Evolutionary conservation across 1,140 invertebrate genomes (phyloP).

Genomic region (Drosophila ironensis): DNA sequence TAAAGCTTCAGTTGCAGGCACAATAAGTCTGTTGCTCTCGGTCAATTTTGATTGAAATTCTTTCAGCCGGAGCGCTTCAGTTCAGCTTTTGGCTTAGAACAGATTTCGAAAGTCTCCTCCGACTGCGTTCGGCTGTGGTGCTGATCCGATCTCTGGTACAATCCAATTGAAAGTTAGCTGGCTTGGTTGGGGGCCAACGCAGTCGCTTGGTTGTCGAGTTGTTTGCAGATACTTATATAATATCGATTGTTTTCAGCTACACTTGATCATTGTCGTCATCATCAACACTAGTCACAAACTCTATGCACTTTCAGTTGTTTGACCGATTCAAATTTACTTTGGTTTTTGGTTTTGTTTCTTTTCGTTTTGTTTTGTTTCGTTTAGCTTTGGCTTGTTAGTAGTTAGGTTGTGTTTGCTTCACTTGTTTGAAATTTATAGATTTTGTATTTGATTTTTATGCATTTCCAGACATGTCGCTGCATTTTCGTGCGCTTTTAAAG

Average conservation of each 20-base stretch:
- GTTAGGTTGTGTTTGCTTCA: slow-evolving; percentile 79
- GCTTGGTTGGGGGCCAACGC: slow-evolving; percentile 43
- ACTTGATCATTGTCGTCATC: background rate
- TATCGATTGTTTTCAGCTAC: slow-evolving; percentile 35
- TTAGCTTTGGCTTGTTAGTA: slow-evolving; percentile 10
- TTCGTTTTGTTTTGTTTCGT: background rate
- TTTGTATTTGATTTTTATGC: slow-evolving; percentile 80
- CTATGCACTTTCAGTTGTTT: slow-evolving; percentile 33
- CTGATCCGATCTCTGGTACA: slow-evolving; percentile 44
- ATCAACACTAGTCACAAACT: too few species aligned
- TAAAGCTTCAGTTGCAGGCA: background rate
- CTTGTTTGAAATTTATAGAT: slow-evolving; percentile 72
- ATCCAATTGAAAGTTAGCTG: slow-evolving; percentile 40
- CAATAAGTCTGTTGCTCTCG: slow-evolving; percentile 5
- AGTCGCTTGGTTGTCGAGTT: slow-evolving; percentile 32
- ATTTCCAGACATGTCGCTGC: slow-evolving; percentile 78
- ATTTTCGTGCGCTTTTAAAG: slow-evolving; percentile 69
- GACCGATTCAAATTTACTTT: slow-evolving; percentile 6
- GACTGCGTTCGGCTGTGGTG: slow-evolving; percentile 44
- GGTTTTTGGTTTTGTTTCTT: background rate
- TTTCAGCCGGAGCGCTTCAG: slow-evolving; percentile 20
- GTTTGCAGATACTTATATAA: slow-evolving; percentile 52
- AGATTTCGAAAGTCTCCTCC: slow-evolving; percentile 17
- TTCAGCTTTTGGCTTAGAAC: slow-evolving; percentile 28
- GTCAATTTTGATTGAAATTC: slow-evolving; percentile 64